A percentile compares a stretch with the other conserved stretches of the same genome.
Conservation (phyloP, 2,113 vertebrate species). For the Caloenas nicobarica region DNA sequence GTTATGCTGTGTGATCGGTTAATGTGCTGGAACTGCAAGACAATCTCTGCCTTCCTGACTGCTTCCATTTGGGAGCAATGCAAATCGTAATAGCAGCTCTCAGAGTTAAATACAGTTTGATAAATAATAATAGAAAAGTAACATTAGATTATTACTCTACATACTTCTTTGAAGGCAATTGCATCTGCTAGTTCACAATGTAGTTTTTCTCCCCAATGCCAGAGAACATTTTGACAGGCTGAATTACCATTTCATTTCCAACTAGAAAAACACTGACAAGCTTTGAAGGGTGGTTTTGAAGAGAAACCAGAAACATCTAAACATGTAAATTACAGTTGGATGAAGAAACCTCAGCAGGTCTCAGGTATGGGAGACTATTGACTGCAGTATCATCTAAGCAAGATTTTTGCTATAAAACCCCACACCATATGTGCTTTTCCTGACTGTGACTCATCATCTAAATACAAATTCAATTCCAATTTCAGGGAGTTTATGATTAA, state of each 20-base stretch:
- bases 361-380: background rate
- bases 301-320: slow-evolving; percentile 33
- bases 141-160: slow-evolving; percentile 37
- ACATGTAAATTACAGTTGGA: background rate
- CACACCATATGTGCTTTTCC: background rate
- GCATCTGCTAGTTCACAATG: background rate
- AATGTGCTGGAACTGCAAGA: slow-evolving; percentile 48
- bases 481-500: background rate
- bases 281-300: slow-evolving; percentile 38
- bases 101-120: slow-evolving; percentile 67
- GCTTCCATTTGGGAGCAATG: slow-evolving; percentile 41
- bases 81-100: slow-evolving; percentile 35
- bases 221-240: slow-evolving; percentile 7
- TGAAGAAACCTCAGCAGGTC: background rate
- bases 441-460: background rate
- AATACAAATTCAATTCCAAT: background rate
- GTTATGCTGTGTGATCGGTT: slow-evolving; percentile 21
- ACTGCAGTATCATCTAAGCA: background rate
- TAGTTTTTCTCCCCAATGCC: background rate
- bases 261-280: background rate
- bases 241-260: slow-evolving; percentile 30
- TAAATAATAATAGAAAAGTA: slow-evolving; percentile 69
- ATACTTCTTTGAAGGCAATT: slow-evolving; percentile 42
- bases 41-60: slow-evolving; percentile 27
- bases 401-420: background rate